Evolutionary conservation across 1,140 invertebrate genomes (phyloP).

Genomic region (Pomacea maculata): DNA sequence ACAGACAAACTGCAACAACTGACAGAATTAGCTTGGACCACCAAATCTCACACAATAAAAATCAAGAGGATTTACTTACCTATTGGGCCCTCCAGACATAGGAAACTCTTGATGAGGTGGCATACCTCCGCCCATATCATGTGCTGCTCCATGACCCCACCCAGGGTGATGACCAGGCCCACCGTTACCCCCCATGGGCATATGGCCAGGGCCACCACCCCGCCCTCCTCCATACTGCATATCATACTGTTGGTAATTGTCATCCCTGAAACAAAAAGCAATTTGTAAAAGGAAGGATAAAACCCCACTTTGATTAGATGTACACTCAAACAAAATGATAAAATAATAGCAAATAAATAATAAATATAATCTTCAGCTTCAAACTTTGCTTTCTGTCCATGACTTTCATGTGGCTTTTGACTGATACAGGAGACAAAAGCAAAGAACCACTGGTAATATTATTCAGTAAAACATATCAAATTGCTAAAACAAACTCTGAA

Average conservation of each 20-base stretch:
- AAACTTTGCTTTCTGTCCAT: no score
- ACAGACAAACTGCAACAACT: no score
- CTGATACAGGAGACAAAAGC: no score
- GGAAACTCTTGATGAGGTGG: constrained; percentile 39
- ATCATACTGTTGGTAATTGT: constrained; percentile 48
- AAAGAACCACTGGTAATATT: background rate
- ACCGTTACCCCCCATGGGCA: constrained; percentile 36
- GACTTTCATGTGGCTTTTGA: no score
- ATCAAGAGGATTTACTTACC: constrained; percentile 25
- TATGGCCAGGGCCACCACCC: constrained; percentile 58
- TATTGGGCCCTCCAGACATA: constrained; percentile 38
- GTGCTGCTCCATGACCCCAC: constrained; percentile 29
- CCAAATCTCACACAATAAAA: constrained; percentile 21
- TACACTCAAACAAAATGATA: no score
- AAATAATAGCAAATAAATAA: no score
- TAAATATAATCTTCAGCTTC: no score
- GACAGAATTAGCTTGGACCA: background rate
- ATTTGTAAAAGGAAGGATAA: constrained; percentile 15
- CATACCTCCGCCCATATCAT: constrained; percentile 29
- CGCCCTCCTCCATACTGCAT: constrained; percentile 46
- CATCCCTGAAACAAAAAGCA: constrained; percentile 41
- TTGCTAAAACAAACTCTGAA: background rate
- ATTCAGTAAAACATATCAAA: background rate
- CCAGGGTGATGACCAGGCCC: constrained; percentile 16
- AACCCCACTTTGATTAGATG: background rate